Base-by-base conservation (phyloP, 2,113 vertebrate genomes). In the Proterorhinus semilunaris region DNA sequence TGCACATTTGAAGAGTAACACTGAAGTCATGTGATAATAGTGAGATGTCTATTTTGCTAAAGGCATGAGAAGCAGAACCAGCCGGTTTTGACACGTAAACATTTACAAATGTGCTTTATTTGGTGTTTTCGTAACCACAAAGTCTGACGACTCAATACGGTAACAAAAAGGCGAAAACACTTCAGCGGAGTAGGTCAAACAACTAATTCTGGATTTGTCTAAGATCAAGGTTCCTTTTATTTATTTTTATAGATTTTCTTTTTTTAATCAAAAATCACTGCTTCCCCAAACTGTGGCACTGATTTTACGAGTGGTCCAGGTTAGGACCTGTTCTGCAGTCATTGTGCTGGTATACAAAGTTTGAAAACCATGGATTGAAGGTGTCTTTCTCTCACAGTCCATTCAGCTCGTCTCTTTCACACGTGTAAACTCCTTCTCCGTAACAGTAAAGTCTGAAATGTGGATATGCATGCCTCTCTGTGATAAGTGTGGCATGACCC, bases 11-110 rank as follows among this genome's bases (percentile, higher is more conserved):
- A 61, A 67, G 47, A 77, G 75, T 79, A 82, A 77, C 71, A 65
- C 76, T 65, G 51, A 86, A 15, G 47, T 65, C 27, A 21, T 36
- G 64, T 68, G 65, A 27, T 42, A 65, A 27, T 59, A 9, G 42
- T 61, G 49, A 82, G 65, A 86, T 59, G n/a, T 86, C 55, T 89
- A 88, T 92, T 91, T 88, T 92, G 72, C 72, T 89, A 87, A 62
- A 17, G 27, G 74, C 65, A 62, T 72, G 52, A 85, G 71, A 80
- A 48, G 45, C 0, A 66, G 64, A 85, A 80, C 78, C 80, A 80
- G 48, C 48, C 65, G 7, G 58, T 15, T 71, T 67, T 8, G 17
- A 63, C 72, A 66, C 52, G 65, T 27, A 16, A 21, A 59, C 50
- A 27, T 45, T 62, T 48, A 3, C 1, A 8, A 42, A 58, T 58